Evolutionary conservation across 2,888 invertebrate genomes (phyloP).

Genomic region (Octodonta nipae): DNA sequence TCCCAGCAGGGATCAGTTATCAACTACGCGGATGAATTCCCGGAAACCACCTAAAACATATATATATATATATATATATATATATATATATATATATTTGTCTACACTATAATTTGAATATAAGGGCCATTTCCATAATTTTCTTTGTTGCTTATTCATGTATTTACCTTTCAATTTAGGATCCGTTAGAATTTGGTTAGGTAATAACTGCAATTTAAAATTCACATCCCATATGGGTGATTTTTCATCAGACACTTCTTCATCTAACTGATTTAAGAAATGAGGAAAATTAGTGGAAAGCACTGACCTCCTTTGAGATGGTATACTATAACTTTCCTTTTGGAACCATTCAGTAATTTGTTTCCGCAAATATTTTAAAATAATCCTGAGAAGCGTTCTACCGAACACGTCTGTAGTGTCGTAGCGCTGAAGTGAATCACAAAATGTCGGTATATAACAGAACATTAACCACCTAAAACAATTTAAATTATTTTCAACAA

Average conservation of each 20-base stretch:
- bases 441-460: conserved; percentile 89
- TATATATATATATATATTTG: no score
- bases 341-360: conserved; percentile 86
- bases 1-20: no score
- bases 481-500: no score
- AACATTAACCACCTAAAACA: conserved; percentile 82
- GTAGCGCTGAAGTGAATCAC: conserved; percentile 81
- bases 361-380: conserved; percentile 63
- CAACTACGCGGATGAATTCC: no score
- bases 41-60: no score
- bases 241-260: conserved; percentile 69
- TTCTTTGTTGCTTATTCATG: no score
- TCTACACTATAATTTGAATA: no score
- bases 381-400: conserved; percentile 68
- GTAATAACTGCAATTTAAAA: conserved; percentile 60
- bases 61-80: no score
- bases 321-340: conserved; percentile 77
- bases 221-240: conserved; percentile 92
- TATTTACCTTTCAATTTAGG: conserved; percentile 33
- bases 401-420: conserved; percentile 89
- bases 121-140: no score
- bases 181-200: conserved; percentile 51
- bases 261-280: conserved; percentile 75
- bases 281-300: conserved; percentile 84
- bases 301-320: conserved; percentile 68